These are phyloP conservation scores for Echiichthys vipera DNA, from an alignment of 2,797 vertebrate genomes.

Conservation along the genomic window DNA sequence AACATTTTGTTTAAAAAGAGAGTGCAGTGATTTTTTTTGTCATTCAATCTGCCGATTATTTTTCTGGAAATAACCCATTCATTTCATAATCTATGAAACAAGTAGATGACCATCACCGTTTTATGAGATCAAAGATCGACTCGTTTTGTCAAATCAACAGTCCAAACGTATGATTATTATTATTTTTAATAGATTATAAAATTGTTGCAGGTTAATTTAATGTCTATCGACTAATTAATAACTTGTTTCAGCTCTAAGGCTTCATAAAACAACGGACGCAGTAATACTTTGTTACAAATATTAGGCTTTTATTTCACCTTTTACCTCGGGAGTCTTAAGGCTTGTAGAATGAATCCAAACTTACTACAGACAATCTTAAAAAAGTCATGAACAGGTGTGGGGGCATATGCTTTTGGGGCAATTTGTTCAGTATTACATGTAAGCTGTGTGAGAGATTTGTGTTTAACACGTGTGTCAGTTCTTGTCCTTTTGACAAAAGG, in stretches of 20 bases:
- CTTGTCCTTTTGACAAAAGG: background rate
- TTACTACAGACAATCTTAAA: background rate
- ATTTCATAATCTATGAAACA: background rate
- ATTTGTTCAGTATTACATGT: background rate
- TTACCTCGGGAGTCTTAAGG: background rate
- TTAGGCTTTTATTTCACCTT: background rate
- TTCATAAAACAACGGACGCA: background rate
- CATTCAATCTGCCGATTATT: background rate
- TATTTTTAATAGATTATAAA: too few species aligned
- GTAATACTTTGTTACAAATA: background rate
- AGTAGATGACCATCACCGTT: background rate
- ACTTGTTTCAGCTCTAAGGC: background rate
- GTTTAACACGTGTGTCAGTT: background rate
- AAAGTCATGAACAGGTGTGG: background rate
- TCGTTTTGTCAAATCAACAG: background rate
- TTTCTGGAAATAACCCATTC: background rate
- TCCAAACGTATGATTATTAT: background rate
- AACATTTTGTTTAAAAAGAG: background rate
- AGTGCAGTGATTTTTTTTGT: background rate
- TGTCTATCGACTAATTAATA: background rate
- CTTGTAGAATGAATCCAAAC: background rate
- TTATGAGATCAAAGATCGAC: background rate
- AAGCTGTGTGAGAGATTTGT: background rate
- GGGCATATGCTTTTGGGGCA: background rate
- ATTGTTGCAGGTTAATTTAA: background rate